Percentiles rank a stretch among this genome's conserved stretches.
These are phyloP conservation scores for Ceratotherium simum DNA, from an alignment of 2,113 vertebrate genomes.

Conservation along the genomic window DNA sequence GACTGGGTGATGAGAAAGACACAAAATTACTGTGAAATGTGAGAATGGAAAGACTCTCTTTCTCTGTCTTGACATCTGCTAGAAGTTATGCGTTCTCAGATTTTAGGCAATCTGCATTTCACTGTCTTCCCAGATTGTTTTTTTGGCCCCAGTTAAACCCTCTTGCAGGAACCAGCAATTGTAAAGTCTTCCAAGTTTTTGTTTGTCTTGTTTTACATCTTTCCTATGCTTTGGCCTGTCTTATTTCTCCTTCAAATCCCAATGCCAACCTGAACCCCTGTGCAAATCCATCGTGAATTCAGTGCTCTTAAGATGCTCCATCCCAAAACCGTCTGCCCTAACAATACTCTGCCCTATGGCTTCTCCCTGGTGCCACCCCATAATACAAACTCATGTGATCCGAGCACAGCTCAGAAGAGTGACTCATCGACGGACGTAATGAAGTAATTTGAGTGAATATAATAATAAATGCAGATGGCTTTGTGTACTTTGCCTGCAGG, in stretches of 20 bases:
- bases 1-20: background rate
- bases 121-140: background rate
- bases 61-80: background rate
- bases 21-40: background rate
- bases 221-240: background rate
- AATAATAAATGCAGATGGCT: background rate
- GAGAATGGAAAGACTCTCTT: background rate
- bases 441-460: background rate
- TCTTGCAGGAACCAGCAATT: background rate
- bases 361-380: background rate
- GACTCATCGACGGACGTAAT: background rate
- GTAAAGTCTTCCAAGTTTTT: background rate
- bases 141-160: background rate
- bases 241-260: background rate
- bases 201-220: background rate
- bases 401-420: background rate
- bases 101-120: background rate
- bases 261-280: background rate
- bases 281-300: background rate
- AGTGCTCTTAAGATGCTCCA: background rate
- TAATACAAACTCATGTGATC: background rate
- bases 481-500: background rate
- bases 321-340: background rate
- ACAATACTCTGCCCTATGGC: accelerated
- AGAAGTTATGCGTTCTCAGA: background rate